These are phyloP conservation scores for Actenoides lindsayi DNA, from an alignment of 2,113 vertebrate species.

Conservation along the genomic window DNA sequence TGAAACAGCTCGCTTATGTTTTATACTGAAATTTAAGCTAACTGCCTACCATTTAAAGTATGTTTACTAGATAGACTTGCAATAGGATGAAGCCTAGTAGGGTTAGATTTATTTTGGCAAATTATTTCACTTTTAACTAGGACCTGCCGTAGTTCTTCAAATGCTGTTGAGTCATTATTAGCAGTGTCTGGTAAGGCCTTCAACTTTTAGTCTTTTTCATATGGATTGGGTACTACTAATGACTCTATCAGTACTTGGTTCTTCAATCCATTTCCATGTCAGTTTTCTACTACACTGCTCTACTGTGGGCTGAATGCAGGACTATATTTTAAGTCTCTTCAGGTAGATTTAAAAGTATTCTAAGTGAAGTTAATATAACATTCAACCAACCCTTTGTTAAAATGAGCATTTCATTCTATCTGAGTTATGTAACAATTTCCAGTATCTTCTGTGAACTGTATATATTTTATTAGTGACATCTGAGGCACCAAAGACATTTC, in stretches of 20 bases:
- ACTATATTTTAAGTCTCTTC: not conserved
- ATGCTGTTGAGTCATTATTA: not conserved
- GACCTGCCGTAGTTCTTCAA: not conserved
- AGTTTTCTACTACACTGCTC: not conserved
- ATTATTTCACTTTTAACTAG: not conserved
- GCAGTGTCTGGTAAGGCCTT: not conserved
- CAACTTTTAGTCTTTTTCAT: not conserved
- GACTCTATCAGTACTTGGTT: not conserved
- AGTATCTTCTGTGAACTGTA: not conserved
- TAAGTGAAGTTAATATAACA: not conserved
- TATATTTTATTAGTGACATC: not conserved
- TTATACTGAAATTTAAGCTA: not conserved
- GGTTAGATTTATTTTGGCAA: not conserved
- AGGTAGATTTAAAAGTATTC: not conserved
- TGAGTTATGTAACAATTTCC: not conserved
- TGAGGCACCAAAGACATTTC: not conserved
- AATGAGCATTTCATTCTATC: not conserved
- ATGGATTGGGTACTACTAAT: not conserved
- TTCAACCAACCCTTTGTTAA: not conserved
- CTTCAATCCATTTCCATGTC: not conserved
- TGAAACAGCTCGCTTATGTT: not conserved
- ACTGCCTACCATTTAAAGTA: not conserved
- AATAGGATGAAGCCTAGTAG: not conserved
- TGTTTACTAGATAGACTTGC: not conserved
- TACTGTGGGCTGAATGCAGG: not conserved